Evolutionary conservation across 2,113 vertebrate species (phyloP), one percentile per base, ranked within the genome.

Genomic region (Eolophus roseicapilla): DNA sequence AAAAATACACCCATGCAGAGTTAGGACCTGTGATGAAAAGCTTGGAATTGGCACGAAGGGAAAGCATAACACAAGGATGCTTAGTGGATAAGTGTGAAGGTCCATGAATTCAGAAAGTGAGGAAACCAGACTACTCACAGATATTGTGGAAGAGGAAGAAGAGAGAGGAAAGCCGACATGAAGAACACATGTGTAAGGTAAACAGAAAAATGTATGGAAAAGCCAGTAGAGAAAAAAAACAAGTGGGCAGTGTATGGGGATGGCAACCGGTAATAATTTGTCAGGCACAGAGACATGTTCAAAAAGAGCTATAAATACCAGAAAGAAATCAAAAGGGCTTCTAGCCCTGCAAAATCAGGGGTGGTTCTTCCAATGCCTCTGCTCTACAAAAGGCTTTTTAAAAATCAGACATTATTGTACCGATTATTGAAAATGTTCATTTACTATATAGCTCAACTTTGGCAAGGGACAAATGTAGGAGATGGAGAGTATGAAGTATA

Each of bases 391-490:
- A 92, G 60, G 55, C 60, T 88, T 95, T 94, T 94, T 83, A 8
- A 90, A 96, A 94, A 97, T 95, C 94, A 97, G 93, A 93, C 95
- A 76, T 92, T 84, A 95, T 92, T 97, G 83, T 93, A 95, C 83
- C 92, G 92, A 93, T 94, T 96, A 95, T 84, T 90, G 76, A 92
- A 97, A 96, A 86, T 84, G 93, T 92, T 94, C 76, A 92, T 94
- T 92, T 96, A 83, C 79, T 71, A n/a, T 95, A 97, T 94, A 97
- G 96, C 95, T 90, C 93, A 79, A 93, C 96, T 96, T 96, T 95
- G 92, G 92, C 95, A 88, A 94, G 41, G 82, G 83, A 92, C 74
- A 89, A 93, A 94, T 55, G 86, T 76, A 82, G 52, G 78, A 90
- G 86, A 96, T 84, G 76, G 77, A 93, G 55, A 86, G 10, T 68